phyloP scores from a whole-genome alignment of 2,113 vertebrate genomes.

The Bothrops jararaca region DNA sequence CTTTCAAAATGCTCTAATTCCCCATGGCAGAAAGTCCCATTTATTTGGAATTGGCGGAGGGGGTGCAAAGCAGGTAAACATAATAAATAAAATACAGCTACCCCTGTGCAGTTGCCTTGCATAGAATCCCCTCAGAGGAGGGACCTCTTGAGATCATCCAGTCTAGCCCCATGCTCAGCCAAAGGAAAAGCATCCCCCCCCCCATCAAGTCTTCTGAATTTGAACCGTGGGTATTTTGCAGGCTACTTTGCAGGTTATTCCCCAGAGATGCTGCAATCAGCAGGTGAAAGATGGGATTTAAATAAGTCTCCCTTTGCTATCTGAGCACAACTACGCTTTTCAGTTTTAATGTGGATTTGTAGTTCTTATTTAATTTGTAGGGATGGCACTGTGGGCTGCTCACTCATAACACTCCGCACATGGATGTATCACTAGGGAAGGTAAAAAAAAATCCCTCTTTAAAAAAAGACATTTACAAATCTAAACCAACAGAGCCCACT shows the following conservation, averaged over 20 bases:
- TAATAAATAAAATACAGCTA: not conserved
- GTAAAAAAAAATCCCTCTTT: not conserved
- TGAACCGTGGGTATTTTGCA: not conserved
- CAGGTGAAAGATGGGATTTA: not conserved
- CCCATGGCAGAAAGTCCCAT: not conserved
- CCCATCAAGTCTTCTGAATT: not conserved
- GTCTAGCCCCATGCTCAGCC: not conserved
- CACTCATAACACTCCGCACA: not conserved
- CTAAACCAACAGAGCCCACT: not conserved
- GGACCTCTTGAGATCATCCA: not conserved
- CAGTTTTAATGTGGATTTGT: not conserved
- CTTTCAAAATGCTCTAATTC: not conserved
- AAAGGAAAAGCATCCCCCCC: not conserved
- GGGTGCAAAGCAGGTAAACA: rapidly evolving
- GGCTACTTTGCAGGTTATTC: not conserved
- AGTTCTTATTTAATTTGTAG: not conserved
- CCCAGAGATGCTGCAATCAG: not conserved
- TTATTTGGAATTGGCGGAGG: not conserved
- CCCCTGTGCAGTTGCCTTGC: not conserved
- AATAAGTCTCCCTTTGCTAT: not conserved
- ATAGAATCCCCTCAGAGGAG: not conserved
- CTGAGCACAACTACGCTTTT: not conserved
- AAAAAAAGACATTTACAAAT: not conserved
- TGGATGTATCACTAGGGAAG: not conserved
- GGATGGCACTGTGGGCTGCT: not conserved